Conservation (phyloP, 2,113 vertebrate species). For the Microtus pennsylvanicus region DNA sequence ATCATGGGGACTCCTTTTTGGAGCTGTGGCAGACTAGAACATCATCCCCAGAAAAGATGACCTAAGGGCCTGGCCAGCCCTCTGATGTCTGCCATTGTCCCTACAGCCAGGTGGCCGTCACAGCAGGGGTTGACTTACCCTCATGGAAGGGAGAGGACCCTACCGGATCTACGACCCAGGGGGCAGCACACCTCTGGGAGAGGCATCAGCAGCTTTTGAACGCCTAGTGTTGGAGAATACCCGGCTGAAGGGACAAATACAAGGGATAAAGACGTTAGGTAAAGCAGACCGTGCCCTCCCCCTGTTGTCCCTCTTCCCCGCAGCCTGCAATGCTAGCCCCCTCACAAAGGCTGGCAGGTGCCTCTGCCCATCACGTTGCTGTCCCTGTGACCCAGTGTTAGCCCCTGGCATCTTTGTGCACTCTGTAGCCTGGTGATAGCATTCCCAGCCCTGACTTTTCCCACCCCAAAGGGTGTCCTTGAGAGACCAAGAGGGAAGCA, state of each 20-base stretch:
- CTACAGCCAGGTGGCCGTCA: slow-evolving; percentile 80
- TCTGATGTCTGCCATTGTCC: slow-evolving; percentile 76
- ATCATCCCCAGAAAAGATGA: background rate
- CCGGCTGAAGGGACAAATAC: slow-evolving; percentile 96
- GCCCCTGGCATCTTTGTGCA: background rate
- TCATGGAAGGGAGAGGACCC: slow-evolving; percentile 96
- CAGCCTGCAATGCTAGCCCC: background rate
- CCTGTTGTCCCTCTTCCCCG: background rate
- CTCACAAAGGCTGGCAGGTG: background rate
- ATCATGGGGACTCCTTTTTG: background rate
- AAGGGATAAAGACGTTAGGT: slow-evolving; percentile 97
- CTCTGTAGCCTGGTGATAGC: background rate
- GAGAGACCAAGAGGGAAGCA: background rate
- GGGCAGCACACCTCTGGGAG: slow-evolving; percentile 89
- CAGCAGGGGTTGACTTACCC: slow-evolving; percentile 77
- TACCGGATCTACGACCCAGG: slow-evolving; percentile 99
- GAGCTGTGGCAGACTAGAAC: background rate
- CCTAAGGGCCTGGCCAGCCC: slow-evolving; percentile 55
- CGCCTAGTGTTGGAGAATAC: slow-evolving; percentile 94
- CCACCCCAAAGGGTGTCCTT: background rate
- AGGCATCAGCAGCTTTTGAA: slow-evolving; percentile 90
- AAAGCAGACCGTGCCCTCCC: slow-evolving; percentile 69
- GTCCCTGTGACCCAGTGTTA: background rate
- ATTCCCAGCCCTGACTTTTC: background rate
- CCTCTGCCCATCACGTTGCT: background rate